A percentile compares a stretch with the other conserved stretches of the same genome.
These are phyloP conservation scores for Pinctada fucata DNA, from an alignment of 2,888 invertebrate species.

Conservation along the genomic window DNA sequence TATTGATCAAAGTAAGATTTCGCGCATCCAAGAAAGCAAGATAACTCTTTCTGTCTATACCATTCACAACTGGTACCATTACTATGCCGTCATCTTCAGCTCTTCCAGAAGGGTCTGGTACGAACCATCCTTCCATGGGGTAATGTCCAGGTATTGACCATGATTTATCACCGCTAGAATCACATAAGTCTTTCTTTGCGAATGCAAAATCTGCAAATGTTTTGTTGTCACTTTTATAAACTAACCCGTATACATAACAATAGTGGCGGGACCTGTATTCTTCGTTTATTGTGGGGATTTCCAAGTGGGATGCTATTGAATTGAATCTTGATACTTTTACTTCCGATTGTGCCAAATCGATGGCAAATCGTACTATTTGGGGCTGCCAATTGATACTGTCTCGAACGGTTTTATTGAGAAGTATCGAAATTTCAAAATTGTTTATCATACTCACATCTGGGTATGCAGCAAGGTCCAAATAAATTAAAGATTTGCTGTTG, in stretches of 20 bases:
- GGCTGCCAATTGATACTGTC: conserved; percentile 48
- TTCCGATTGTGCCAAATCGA: conserved; percentile 45
- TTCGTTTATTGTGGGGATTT: conserved; percentile 63
- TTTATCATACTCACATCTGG: conserved; percentile 53
- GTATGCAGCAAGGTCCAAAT: conserved; percentile 61
- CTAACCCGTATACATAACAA: conserved; percentile 60
- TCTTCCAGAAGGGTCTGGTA: conserved; percentile 47
- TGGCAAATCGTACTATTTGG: conserved; percentile 50
- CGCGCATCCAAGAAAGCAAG: conserved; percentile 58
- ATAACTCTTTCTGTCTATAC: conserved; percentile 45
- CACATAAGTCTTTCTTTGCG: conserved; percentile 61
- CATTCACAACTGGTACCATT: conserved; percentile 58
- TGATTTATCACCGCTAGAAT: conserved; percentile 36
- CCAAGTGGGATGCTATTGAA: conserved; percentile 42
- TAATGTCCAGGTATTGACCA: conserved; percentile 52
- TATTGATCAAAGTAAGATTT: conserved; percentile 50
- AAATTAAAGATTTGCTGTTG: conserved; percentile 43
- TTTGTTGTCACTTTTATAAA: conserved; percentile 45
- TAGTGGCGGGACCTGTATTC: conserved; percentile 51
- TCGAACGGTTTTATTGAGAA: conserved; percentile 51
- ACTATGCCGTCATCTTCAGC: conserved; percentile 64
- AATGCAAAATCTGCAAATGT: conserved; percentile 47
- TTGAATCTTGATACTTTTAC: conserved; percentile 29
- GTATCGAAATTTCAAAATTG: conserved; percentile 49
- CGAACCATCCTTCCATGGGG: conserved; percentile 59